Base-by-base conservation (phyloP, 2,888 invertebrate species). In the Bhutanitis thaidina region DNA sequence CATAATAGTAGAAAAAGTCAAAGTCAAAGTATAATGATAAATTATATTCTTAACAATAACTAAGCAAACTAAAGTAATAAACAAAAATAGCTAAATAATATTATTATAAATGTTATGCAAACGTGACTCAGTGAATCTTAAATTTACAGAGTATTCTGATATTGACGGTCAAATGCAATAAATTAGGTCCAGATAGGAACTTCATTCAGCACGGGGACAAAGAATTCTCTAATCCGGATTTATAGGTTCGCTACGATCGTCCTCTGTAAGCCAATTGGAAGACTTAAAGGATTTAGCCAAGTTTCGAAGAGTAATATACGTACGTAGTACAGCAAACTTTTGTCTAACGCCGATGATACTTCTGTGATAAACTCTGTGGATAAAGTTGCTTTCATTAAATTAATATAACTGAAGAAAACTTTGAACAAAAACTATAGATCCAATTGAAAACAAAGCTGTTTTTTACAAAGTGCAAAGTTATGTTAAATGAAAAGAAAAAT, bases 201-300 rank as follows among this genome's bases (percentile, higher is more conserved):
- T 74, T 75, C 63, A 65, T 65, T 64, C 64, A 61, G 52, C 46
- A 43, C 49, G 51, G 54, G 58, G 59, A 65, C 66, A 70, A 72
- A 67, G 71, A 75, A 76, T 72, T 67, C 64, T 71, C 60, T 80
- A 79, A 82, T 79, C 77, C 74, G 69, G 75, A 80, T 77, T 82
- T 78, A 77, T 76, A 61, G 62, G 60, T 45, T 62, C 66, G 59
- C 54, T 59, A 52, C 64, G 59, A 63, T 49, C 59, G 51, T 61
- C 61, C 54, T 58, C 56, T 60, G 70, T 66, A 71, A 76, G 68
- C 69, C 59, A 58, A 63, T 63, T 59, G 58, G 64, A 64, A 65
- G 78, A 69, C 73, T 81, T 79, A 79, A 79, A 77, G 75, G 82
- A 77, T 81, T 81, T 77, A 61, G 67, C 49, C 54, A 69, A 77